Evolutionary conservation across 2,888 invertebrate species (phyloP), one percentile per base, ranked within the genome.

Genomic region (Creontiades dilutus): DNA sequence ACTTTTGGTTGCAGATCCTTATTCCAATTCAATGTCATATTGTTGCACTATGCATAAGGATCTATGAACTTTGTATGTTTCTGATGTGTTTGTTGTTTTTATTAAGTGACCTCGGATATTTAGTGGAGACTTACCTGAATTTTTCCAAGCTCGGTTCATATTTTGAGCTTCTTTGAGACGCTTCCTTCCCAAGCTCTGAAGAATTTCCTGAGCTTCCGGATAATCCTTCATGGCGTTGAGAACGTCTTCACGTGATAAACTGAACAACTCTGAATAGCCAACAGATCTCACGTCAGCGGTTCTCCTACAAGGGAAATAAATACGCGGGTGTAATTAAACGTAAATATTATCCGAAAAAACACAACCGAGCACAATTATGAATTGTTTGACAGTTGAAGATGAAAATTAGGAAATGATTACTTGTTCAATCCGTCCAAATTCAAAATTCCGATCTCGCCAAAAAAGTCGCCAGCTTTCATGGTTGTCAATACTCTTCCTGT

Each of bases 401-500:
- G 57, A 57, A 57, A 5, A 57, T 2, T 37, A 76, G 76, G 5
- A 27, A 46, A 1, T 19, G 0, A 55, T 88, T 88, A 98, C 98
- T 98, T 98, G 94, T 99, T 99, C 12, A 98, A 95, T 19, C 99
- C 98, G 93, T 99, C 99, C 90, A 99, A 94, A 93, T 99, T 99
- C 5, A 99, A 95, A 91, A 99, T 99, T 52, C 99, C 99, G 92
- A 99, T 99, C 94, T 99, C 99, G 0, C 99, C 99, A 93, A 99
- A 99, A 94, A 99, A 99, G 93, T 99, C 99, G 0, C 99, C 99
- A 0, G 99, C 98, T 93, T 97, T 98, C 98, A 99, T 98, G 46
- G 98, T 97, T 0, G 98, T 98, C 68, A 99, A 94, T 3, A 99
- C 98, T 92, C 97, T 95, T 0, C 98, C 98, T 13, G 96, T 96